These are phyloP conservation scores for Oriolus oriolus DNA, from an alignment of 2,113 vertebrate genomes.

Conservation along the genomic window DNA sequence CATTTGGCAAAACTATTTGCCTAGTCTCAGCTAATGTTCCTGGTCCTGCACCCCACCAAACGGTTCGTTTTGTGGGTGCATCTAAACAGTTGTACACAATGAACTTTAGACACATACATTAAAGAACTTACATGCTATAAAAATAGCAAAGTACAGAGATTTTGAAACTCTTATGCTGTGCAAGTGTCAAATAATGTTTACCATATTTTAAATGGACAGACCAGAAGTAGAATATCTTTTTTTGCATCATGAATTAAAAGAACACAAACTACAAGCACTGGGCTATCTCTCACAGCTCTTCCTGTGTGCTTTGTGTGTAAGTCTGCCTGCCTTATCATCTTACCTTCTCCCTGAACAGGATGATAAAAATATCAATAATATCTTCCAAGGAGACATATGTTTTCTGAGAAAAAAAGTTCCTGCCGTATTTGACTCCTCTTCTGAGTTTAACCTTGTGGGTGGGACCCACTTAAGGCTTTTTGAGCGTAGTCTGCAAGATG, in stretches of 20 bases:
- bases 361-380: neutral
- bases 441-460: neutral
- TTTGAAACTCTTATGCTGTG: neutral
- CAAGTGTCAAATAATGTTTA: neutral
- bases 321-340: neutral
- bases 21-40: neutral
- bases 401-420: neutral
- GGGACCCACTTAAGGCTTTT: neutral
- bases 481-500: neutral
- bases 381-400: neutral
- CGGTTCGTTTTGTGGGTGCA: neutral
- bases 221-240: neutral
- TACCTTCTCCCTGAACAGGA: neutral
- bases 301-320: neutral
- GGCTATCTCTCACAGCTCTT: neutral
- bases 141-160: neutral
- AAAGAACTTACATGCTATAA: neutral
- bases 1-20: neutral
- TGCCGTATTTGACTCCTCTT: neutral
- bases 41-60: accelerated
- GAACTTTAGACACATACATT: neutral
- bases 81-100: neutral
- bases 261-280: neutral
- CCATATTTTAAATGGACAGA: neutral
- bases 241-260: neutral